These are phyloP conservation scores for honey bee (Apis mellifera) DNA, from an alignment of 1,140 invertebrate species.

Conservation along the genomic window Amel_HAv3.1 CM009931.2:26181001-26181500, in stretches of 20 bases:
- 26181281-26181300: constrained; percentile 78
- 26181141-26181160: neutral
- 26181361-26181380: constrained; percentile 68
- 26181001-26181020: constrained; percentile 9
- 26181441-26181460: constrained; percentile 54
- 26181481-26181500: constrained; percentile 69
- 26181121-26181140: neutral
- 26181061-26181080: constrained; percentile 70
- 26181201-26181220: neutral
- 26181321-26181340: constrained; percentile 71
- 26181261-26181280: constrained; percentile 82
- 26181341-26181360: constrained; percentile 65
- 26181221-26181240: constrained; percentile 34
- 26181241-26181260: constrained; percentile 83
- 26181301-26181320: constrained; percentile 77
- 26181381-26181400: constrained; percentile 69
- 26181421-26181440: neutral
- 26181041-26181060: constrained; percentile 71
- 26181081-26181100: neutral
- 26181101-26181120: neutral
- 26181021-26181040: constrained; percentile 60
- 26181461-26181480: constrained; percentile 68
- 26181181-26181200: neutral
- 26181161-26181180: neutral
- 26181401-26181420: constrained; percentile 34